These are phyloP conservation scores for Schizothorax lantsangensis DNA, from an alignment of 2,797 vertebrate species.

Conservation along the genomic window DNA sequence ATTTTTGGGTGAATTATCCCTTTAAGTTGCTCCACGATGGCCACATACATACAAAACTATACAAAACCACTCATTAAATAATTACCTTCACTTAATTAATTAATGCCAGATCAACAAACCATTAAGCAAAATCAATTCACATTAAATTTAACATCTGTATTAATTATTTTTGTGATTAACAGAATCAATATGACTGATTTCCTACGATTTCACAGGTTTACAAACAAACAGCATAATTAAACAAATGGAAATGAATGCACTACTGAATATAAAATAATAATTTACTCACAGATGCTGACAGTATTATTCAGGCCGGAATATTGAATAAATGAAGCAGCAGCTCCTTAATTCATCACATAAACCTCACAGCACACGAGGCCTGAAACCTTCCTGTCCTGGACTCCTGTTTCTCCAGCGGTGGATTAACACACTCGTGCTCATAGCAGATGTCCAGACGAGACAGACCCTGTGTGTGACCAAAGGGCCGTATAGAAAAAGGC, in stretches of 20 bases:
- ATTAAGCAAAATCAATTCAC: neutral
- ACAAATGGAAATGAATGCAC: neutral
- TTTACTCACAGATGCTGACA: slow-evolving; percentile 1
- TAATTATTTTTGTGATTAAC: neutral
- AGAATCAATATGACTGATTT: neutral
- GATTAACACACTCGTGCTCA: slow-evolving; percentile 51
- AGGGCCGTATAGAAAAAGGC: slow-evolving; percentile 74
- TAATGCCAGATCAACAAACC: neutral
- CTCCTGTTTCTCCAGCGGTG: neutral
- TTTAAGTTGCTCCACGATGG: neutral
- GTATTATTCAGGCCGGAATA: neutral
- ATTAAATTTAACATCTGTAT: neutral
- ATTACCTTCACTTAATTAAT: neutral
- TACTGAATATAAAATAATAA: neutral
- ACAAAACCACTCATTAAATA: too few species aligned
- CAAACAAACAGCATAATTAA: neutral
- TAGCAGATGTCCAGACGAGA: slow-evolving; percentile 70
- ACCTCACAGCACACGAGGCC: neutral
- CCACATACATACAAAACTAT: neutral
- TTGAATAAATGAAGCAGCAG: slow-evolving; percentile 4
- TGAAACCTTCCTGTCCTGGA: neutral
- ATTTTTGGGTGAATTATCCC: neutral
- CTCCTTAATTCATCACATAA: neutral
- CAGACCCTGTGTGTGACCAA: slow-evolving; percentile 72
- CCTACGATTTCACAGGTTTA: neutral